phyloP scores from a whole-genome alignment of 2,113 vertebrate genomes.

The Sinocyclocheilus rhinocerous region DNA sequence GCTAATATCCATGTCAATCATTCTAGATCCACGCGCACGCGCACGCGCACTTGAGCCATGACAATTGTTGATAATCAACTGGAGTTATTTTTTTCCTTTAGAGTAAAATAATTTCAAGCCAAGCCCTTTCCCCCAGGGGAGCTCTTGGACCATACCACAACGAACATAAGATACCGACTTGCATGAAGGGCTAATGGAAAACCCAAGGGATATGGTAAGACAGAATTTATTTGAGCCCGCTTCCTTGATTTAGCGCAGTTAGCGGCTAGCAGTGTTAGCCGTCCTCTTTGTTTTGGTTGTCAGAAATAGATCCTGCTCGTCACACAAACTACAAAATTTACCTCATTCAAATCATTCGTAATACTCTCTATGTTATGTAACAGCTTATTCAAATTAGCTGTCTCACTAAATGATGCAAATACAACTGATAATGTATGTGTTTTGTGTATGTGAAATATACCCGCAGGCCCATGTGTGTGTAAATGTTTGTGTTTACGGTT shows the following conservation, averaged over 20 bases:
- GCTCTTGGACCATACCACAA: conserved; percentile 10
- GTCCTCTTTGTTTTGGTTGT: conserved; percentile 70
- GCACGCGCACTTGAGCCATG: conserved; percentile 74
- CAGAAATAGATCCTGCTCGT: conserved; percentile 34
- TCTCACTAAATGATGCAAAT: not conserved
- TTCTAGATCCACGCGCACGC: conserved; percentile 65
- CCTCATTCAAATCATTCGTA: not conserved
- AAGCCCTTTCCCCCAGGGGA: conserved; percentile 49
- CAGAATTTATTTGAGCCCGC: conserved; percentile 51
- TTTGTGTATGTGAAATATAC: not conserved
- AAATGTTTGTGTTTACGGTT: conserved; percentile 15
- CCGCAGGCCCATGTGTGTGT: not conserved
- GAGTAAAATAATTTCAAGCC: conserved; percentile 62
- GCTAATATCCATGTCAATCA: not conserved
- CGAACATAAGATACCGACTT: conserved; percentile 40
- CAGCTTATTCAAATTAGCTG: not conserved
- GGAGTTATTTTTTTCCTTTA: conserved; percentile 69
- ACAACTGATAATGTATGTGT: not conserved
- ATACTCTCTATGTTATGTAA: not conserved
- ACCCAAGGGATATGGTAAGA: conserved; percentile 94
- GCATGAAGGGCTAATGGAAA: conserved; percentile 96
- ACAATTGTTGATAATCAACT: conserved; percentile 91
- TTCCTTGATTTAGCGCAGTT: conserved; percentile 56
- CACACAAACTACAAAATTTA: conserved; percentile 15
- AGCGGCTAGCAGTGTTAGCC: conserved; percentile 53